These are phyloP conservation scores for Drosophila quinaria DNA, from an alignment of 2,888 invertebrate species.

Conservation along the genomic window DNA sequence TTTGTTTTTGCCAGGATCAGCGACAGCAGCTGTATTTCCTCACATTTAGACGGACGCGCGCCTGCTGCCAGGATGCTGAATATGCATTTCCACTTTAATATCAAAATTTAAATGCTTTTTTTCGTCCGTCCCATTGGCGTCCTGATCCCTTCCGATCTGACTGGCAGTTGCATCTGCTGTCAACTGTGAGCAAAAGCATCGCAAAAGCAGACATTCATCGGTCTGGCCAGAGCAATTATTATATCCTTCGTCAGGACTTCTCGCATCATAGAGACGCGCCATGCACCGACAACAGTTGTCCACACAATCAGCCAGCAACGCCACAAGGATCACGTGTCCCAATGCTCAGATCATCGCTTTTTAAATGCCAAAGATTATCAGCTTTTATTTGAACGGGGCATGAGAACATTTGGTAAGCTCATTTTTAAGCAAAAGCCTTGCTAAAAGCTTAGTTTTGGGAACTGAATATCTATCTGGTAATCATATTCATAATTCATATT, in stretches of 20 bases:
- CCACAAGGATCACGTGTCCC: conserved; percentile 40
- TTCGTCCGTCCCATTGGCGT: conserved; percentile 19
- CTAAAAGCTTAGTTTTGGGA: not conserved
- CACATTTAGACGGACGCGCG: conserved; percentile 62
- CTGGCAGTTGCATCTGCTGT: conserved; percentile 73
- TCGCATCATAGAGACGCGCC: conserved; percentile 18
- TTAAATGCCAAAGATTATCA: conserved; percentile 16
- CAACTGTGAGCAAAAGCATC: conserved; percentile 32
- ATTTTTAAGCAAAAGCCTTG: not conserved
- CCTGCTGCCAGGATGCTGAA: conserved; percentile 82
- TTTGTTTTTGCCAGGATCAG: conserved; percentile 50
- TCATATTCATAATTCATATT: too few relatives aligned
- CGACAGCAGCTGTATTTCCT: conserved; percentile 75
- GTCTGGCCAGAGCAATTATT: conserved; percentile 67
- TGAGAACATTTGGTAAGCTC: conserved; percentile 1
- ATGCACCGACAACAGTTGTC: conserved; percentile 53
- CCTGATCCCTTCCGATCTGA: conserved; percentile 70
- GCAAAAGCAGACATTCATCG: conserved; percentile 31
- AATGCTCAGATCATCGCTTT: conserved; percentile 1
- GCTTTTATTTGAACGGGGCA: not conserved
- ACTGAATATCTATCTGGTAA: too few relatives aligned
- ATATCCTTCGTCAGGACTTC: conserved; percentile 61
- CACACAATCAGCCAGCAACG: conserved; percentile 19
- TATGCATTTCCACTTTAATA: conserved; percentile 82
- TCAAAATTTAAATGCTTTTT: conserved; percentile 78